Evolutionary conservation across 1,140 invertebrate genomes (phyloP), one percentile per base, ranked within the genome.

Genomic region (Callitettix versicolor): DNA sequence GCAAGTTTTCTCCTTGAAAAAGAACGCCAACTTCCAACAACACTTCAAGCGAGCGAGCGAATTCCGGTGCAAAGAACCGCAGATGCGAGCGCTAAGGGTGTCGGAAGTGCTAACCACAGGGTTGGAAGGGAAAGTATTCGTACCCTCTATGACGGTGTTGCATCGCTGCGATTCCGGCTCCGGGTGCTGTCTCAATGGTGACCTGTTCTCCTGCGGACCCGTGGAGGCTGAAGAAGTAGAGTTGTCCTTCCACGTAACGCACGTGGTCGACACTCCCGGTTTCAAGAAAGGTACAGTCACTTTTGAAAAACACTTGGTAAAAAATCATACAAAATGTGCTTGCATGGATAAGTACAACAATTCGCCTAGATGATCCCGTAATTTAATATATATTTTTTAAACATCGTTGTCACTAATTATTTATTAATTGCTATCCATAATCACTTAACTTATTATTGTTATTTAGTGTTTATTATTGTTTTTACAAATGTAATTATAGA

Each of bases 131-230:
- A 69, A 71, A 46, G 58, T 67, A 46, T 71, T 71, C 56, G 68
- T 70, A 60, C 72, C 72, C 0, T 22, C 63, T 0, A 67, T 67
- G 15, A 72, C 70, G 6, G 70, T 73, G 12, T 58, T 73, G 3
- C 58, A 65, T 17, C 64, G 70, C 17, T 73, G 71, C 47, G 54
- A 62, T 48, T 53, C 53, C 5, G 60, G 63, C 15, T 64, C 71
- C 0, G 72, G 71, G 22, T 70, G 71, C 22, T 73, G 72, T 50
- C 59, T 21, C 43, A 43, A 43, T 18, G 15, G 5, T 18, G 12
- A n/a, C 9, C 15, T 6, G 3, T 5, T 3, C 11, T 49, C 47
- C 30, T 49, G 47, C 26, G 47, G 22, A 14, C n/a, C 21, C 30
- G 21, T 7, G 5, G 22, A 33, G 11, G 7, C 22, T n/a, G n/a